phyloP scores from a whole-genome alignment of 2,888 invertebrate genomes.

The Scotopteryx bipunctaria region DNA sequence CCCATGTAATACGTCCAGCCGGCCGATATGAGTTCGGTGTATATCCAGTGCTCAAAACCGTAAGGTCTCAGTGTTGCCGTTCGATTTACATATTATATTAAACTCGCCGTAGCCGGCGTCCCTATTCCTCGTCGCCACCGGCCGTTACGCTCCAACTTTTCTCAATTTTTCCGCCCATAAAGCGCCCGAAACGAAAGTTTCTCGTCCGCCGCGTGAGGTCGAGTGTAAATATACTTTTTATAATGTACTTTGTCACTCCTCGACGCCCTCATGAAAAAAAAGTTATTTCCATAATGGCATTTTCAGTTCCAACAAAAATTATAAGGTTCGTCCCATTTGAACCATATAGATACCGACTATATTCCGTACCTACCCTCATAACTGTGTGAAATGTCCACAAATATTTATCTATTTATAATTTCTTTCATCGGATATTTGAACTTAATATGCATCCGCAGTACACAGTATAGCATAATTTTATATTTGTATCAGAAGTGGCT shows the following conservation, averaged over 20 bases:
- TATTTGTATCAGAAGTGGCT: too few species aligned
- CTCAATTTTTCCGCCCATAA: slow-evolving; percentile 83
- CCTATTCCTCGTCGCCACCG: slow-evolving; percentile 72
- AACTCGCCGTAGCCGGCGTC: slow-evolving; percentile 68
- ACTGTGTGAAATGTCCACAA: too few species aligned
- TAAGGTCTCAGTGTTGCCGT: slow-evolving; percentile 74
- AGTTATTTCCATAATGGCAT: slow-evolving; percentile 68
- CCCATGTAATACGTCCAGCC: slow-evolving; percentile 76
- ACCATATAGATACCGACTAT: slow-evolving; percentile 4
- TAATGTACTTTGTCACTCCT: slow-evolving; percentile 79
- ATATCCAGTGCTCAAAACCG: slow-evolving; percentile 61
- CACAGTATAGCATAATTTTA: background rate
- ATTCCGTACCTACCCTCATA: background rate
- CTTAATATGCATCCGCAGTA: background rate
- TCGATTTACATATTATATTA: slow-evolving; percentile 84
- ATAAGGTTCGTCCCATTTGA: slow-evolving; percentile 17
- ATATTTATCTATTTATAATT: too few species aligned
- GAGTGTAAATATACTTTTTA: slow-evolving; percentile 81
- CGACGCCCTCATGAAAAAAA: slow-evolving; percentile 60
- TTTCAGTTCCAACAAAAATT: slow-evolving; percentile 31
- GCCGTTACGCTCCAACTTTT: slow-evolving; percentile 82
- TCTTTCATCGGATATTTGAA: background rate
- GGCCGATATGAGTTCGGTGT: slow-evolving; percentile 74
- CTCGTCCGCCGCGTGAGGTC: slow-evolving; percentile 75
- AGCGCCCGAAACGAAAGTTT: slow-evolving; percentile 79